A percentile compares a stretch with the other conserved stretches of the same genome.
Conservation (phyloP, 2,113 vertebrate genomes). For the Microcebus murinus region DNA sequence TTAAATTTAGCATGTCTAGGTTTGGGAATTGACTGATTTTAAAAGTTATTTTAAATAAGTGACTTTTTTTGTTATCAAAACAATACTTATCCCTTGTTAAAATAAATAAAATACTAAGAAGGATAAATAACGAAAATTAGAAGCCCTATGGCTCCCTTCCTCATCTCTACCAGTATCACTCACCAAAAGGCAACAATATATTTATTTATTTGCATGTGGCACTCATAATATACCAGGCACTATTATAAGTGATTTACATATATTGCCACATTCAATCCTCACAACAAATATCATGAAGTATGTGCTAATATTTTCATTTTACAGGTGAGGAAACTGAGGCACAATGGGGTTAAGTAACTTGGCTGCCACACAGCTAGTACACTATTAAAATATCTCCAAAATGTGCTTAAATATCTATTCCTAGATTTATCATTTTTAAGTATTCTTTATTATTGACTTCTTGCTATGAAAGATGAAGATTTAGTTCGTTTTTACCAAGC, state of each 20-base stretch:
- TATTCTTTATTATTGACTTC: background rate
- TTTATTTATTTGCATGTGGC: background rate
- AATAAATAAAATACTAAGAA: background rate
- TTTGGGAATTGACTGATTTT: background rate
- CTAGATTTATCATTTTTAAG: background rate
- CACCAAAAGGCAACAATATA: background rate
- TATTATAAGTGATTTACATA: background rate
- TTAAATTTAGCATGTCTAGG: background rate
- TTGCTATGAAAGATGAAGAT: background rate
- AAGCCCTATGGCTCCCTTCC: background rate
- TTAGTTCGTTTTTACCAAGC: background rate
- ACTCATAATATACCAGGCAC: background rate
- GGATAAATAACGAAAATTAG: background rate
- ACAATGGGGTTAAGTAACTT: background rate
- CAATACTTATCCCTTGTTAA: background rate
- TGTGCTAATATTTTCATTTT: background rate
- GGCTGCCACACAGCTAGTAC: background rate
- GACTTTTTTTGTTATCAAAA: background rate
- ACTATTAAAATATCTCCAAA: background rate
- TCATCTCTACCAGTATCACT: background rate
- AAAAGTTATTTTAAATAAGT: background rate
- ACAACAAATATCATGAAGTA: background rate
- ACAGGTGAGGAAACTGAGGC: background rate
- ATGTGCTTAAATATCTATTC: background rate
- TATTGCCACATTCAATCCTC: background rate